Base-by-base conservation (phyloP, 2,888 invertebrate species). In the Pheosia gnoma region DNA sequence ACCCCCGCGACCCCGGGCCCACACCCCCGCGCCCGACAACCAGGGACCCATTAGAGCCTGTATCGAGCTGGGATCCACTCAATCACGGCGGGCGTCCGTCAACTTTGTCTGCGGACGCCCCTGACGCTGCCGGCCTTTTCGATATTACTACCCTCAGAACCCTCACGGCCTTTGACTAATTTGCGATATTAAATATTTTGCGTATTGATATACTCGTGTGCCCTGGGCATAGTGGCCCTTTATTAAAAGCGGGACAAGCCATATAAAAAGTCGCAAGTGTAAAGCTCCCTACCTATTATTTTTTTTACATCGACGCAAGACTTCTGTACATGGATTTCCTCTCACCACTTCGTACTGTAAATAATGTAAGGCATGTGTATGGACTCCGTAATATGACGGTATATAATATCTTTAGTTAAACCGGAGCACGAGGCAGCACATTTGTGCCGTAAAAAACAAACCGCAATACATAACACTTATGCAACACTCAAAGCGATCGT, bases 71-170 rank as follows among this genome's bases (percentile, higher is more conserved):
- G 81, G 81, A 74, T 80, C 82, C 83, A 83, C 87, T 91, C 90
- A 89, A 90, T 89, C 90, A 89, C 85, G 82, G 74, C 89, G 86
- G 87, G 89, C 75, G 83, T 90, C 88, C 87, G 86, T 88, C 90
- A 89, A 86, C 84, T 87, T 86, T 87, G 85, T 86, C 80, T 79
- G 75, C 78, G 72, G 66, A 74, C 74, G 75, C 80, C 25, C 25
- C 79, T 79, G 75, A 79, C 78, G 78, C 65, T 65, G 64, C 72
- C 72, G 78, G 75, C 75, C 81, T 82, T 85, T 82, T 81, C 72
- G 51, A 82, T 84, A 83, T 84, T 78, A 78, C 84, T 79, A 74
- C 73, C 38, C 37, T 6, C 38, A 25, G 25, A 25, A 25, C 25
- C 25, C 25, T 25, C 67, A 71, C 71, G 65, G 69, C 75, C 74